Evolutionary conservation across 2,797 vertebrate species (phyloP).

Genomic region (Rousettus madagascariensis): DNA sequence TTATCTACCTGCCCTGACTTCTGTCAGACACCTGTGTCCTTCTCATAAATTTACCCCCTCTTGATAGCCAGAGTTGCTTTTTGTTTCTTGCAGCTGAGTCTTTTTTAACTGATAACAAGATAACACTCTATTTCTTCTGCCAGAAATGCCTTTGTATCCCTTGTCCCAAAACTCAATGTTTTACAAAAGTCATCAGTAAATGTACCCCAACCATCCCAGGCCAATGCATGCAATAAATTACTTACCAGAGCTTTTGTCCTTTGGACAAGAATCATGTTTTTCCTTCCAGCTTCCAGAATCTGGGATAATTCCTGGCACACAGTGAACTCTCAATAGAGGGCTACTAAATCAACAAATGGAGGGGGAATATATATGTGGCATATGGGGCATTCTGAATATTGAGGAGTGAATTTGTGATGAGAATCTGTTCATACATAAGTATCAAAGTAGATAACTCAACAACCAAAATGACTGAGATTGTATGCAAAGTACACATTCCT

Average conservation of each 20-base stretch:
- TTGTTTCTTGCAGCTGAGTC: background rate
- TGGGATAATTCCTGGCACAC: background rate
- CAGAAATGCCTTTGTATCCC: background rate
- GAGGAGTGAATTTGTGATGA: background rate
- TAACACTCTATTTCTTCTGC: background rate
- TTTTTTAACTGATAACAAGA: background rate
- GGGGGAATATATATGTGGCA: background rate
- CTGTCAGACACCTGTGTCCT: background rate
- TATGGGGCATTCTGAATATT: background rate
- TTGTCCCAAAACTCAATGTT: background rate
- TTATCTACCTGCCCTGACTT: background rate
- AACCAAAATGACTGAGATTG: background rate
- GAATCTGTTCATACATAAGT: background rate
- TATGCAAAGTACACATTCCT: background rate
- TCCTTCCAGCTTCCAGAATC: background rate
- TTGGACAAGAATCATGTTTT: background rate
- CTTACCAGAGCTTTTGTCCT: background rate
- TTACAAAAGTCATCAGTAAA: background rate
- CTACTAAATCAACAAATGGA: background rate
- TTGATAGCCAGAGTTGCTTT: background rate
- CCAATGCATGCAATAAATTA: background rate
- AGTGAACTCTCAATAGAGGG: background rate
- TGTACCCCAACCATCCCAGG: background rate
- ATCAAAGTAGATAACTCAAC: background rate
- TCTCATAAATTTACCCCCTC: background rate